phyloP scores from a whole-genome alignment of 2,888 invertebrate species.

The Ectemnius lituratus region DNA sequence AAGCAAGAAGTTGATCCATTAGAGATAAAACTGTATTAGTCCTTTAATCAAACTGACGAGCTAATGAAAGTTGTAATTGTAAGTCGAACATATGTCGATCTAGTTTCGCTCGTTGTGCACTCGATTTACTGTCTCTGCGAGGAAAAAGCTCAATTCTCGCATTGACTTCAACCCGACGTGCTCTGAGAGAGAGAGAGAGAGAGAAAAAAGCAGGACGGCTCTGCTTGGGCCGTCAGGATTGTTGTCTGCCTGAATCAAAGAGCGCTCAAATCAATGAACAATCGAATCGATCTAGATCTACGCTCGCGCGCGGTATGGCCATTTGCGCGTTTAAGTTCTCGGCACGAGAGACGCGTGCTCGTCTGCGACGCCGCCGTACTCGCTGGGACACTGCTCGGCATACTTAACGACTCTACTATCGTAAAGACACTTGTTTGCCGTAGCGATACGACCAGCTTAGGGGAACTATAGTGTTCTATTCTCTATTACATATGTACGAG shows the following conservation, averaged over 20 bases:
- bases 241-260: conserved; percentile 18
- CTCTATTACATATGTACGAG: not conserved
- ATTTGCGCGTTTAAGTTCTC: too few relatives aligned
- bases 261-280: conserved; percentile 1
- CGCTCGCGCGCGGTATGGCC: too few relatives aligned
- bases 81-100: too few relatives aligned
- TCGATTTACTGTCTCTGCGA: not conserved
- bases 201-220: not conserved
- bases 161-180: not conserved
- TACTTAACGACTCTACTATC: not conserved
- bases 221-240: conserved; percentile 1
- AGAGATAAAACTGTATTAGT: not conserved
- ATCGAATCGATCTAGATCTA: not conserved
- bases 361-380: conserved; percentile 3
- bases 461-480: conserved; percentile 3
- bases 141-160: conserved; percentile 3
- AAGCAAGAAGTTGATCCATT: not conserved
- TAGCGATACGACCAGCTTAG: not conserved
- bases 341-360: not conserved
- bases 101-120: not conserved
- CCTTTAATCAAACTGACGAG: not conserved
- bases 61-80: too few relatives aligned
- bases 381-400: not conserved
- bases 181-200: too few relatives aligned
- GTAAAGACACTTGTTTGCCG: conserved; percentile 2